Percentiles rank a stretch among this genome's conserved stretches.
These are phyloP conservation scores for Bufotes viridis DNA, from an alignment of 2,797 vertebrate genomes.

Conservation along the genomic window DNA sequence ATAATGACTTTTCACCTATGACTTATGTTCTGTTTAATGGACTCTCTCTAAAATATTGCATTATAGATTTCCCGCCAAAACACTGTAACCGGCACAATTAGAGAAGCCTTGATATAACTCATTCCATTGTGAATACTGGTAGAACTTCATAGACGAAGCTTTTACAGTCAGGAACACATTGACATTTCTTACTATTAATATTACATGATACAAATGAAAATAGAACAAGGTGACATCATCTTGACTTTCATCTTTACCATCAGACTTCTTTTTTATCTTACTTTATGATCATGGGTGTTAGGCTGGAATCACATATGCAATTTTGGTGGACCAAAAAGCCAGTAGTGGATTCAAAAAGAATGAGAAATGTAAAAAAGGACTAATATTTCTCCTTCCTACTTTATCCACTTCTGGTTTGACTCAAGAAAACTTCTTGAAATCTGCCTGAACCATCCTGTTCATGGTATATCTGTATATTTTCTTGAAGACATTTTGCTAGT, in stretches of 20 bases:
- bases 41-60: slow-evolving; percentile 54
- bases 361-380: too few relatives aligned
- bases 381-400: too few relatives aligned
- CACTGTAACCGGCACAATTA: slow-evolving; percentile 23
- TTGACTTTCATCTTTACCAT: not conserved
- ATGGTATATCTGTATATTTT: too few relatives aligned
- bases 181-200: not conserved
- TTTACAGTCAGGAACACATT: not conserved
- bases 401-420: too few relatives aligned
- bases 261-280: too few relatives aligned
- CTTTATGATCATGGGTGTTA: too few relatives aligned
- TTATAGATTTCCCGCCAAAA: slow-evolving; percentile 61
- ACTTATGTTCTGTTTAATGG: slow-evolving; percentile 54
- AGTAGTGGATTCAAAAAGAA: too few relatives aligned
- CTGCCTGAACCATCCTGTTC: too few relatives aligned
- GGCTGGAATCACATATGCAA: too few relatives aligned
- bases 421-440: too few relatives aligned
- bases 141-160: not conserved
- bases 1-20: slow-evolving; percentile 48
- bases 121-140: not conserved
- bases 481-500: too few relatives aligned
- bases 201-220: not conserved
- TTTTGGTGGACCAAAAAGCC: too few relatives aligned
- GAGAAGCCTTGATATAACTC: not conserved
- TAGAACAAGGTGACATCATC: not conserved